Evolutionary conservation across 2,797 vertebrate species (phyloP).

Genomic region (Ctenosaura bakeri): DNA sequence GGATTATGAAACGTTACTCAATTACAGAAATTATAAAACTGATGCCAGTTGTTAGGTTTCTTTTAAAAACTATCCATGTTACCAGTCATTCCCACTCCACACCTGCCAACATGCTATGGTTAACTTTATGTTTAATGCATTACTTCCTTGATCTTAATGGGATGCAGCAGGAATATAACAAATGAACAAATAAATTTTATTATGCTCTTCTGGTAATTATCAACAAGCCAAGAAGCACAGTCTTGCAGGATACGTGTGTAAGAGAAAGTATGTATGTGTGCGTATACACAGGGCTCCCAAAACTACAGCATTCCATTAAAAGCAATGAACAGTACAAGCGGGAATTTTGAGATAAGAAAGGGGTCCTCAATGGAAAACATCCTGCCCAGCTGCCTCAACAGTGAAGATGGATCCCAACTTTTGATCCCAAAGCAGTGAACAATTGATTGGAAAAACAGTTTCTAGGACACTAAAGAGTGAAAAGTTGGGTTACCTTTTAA

Average conservation of each 20-base stretch:
- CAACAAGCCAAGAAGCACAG: background rate
- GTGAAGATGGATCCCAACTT: background rate
- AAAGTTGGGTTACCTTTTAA: background rate
- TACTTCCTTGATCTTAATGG: background rate
- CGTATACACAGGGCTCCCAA: too few species aligned
- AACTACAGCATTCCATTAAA: background rate
- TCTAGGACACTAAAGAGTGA: background rate
- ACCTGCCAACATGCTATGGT: too few species aligned
- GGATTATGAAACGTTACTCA: too few species aligned
- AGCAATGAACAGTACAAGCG: background rate
- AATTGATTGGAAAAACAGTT: background rate
- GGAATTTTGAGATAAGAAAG: background rate
- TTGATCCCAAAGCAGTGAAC: background rate
- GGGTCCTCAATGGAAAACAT: background rate
- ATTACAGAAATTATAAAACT: too few species aligned
- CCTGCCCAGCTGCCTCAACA: background rate
- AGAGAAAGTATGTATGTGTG: too few species aligned
- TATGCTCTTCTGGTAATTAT: background rate
- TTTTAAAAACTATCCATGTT: too few species aligned
- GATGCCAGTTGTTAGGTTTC: too few species aligned
- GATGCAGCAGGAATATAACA: background rate
- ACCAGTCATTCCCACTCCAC: too few species aligned
- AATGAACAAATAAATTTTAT: background rate
- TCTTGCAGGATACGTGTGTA: too few species aligned
- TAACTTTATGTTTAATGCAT: background rate